A percentile compares a stretch with the other conserved stretches of the same genome.
These are phyloP conservation scores for Diaperis boleti DNA, from an alignment of 2,888 invertebrate genomes.

Conservation along the genomic window DNA sequence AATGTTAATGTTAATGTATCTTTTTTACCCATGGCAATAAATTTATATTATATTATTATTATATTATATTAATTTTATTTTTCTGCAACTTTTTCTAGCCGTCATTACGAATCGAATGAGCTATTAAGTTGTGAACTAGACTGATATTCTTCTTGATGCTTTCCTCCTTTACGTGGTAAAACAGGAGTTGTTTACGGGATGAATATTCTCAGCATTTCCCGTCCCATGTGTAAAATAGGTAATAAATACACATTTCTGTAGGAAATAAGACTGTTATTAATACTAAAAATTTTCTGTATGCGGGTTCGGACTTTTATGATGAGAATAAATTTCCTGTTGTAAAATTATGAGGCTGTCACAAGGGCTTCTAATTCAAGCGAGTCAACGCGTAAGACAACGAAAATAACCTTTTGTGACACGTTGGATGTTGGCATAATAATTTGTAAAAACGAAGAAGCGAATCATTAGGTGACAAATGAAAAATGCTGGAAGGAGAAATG, in stretches of 20 bases:
- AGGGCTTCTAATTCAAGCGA: slow-evolving; percentile 35
- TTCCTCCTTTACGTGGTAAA: background rate
- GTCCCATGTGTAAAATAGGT: slow-evolving; percentile 27
- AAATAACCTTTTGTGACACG: background rate
- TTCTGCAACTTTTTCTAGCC: too few species aligned
- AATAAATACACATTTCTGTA: slow-evolving; percentile 33
- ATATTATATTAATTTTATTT: too few species aligned
- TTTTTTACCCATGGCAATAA: too few species aligned
- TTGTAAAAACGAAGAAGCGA: too few species aligned
- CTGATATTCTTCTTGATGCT: too few species aligned
- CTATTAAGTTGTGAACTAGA: too few species aligned
- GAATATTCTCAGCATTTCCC: slow-evolving; percentile 18
- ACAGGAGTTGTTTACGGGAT: slow-evolving; percentile 16
- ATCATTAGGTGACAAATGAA: slow-evolving; percentile 17
- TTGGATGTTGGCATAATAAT: too few species aligned
- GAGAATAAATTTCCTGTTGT: slow-evolving; percentile 43
- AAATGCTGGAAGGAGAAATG: too few species aligned
- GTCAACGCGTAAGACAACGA: background rate
- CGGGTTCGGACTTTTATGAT: slow-evolving; percentile 40
- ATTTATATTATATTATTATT: too few species aligned
- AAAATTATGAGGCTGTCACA: slow-evolving; percentile 41
- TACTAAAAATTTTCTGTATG: slow-evolving; percentile 40
- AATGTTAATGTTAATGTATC: too few species aligned
- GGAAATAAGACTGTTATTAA: slow-evolving; percentile 41
- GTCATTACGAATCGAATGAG: too few species aligned